These are phyloP conservation scores for Cecidostiba fungosa DNA, from an alignment of 2,888 invertebrate species.

Conservation along the genomic window DNA sequence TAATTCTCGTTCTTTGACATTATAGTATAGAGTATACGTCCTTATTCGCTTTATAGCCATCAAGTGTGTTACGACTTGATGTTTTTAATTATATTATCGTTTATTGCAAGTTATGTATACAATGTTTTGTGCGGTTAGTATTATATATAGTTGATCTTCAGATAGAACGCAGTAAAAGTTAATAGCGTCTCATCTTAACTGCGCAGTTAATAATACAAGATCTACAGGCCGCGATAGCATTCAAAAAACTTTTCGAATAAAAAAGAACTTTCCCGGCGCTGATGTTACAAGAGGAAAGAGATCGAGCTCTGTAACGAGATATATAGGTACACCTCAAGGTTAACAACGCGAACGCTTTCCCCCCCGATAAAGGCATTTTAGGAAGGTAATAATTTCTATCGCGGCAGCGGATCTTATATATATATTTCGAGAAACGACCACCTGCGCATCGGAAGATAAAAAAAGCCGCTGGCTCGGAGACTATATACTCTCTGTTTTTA, in stretches of 20 bases:
- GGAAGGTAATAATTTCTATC: constrained; percentile 33
- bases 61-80: too few species aligned
- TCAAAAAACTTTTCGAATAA: neutral
- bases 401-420: neutral
- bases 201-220: neutral
- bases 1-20: too few species aligned
- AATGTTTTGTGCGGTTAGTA: neutral
- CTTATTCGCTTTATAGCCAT: too few species aligned
- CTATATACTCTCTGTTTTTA: neutral
- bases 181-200: neutral
- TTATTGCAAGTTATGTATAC: neutral
- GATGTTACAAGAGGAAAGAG: neutral
- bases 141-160: too few species aligned
- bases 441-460: constrained; percentile 6
- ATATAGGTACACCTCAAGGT: constrained; percentile 33
- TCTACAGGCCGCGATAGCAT: neutral
- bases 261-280: neutral
- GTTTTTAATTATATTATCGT: neutral
- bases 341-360: neutral
- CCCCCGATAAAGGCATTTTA: constrained; percentile 23
- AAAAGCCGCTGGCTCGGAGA: neutral
- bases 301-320: constrained; percentile 19
- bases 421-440: neutral
- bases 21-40: too few species aligned
- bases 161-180: too few species aligned